Percentiles rank a stretch among this genome's conserved stretches.
Conservation (phyloP, 2,888 invertebrate species). For the Zaprionus bogoriensis region DNA sequence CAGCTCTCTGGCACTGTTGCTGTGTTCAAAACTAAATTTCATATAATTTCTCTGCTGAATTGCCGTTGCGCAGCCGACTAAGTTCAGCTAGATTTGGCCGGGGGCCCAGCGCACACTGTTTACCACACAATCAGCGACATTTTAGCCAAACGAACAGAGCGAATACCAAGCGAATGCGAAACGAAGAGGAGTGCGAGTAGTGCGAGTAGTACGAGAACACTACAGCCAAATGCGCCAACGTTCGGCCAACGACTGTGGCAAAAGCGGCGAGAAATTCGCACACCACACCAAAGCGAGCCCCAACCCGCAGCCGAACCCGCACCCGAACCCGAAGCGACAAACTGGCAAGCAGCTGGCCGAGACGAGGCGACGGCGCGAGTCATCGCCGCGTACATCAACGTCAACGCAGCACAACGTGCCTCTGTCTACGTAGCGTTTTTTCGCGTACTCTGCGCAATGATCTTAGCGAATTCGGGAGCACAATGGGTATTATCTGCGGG, state of each 20-base stretch:
- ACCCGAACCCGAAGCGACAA: neutral
- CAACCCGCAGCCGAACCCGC: neutral
- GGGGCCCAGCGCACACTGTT: conserved; percentile 28
- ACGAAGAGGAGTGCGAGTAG: neutral
- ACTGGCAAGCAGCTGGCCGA: too few relatives aligned
- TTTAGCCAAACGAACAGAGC: conserved; percentile 17
- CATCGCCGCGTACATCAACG: conserved; percentile 14
- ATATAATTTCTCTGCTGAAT: neutral
- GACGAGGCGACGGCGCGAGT: conserved; percentile 1
- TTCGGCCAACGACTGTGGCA: conserved; percentile 56
- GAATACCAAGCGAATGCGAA: neutral
- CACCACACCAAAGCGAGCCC: conserved; percentile 17
- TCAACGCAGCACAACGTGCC: conserved; percentile 17
- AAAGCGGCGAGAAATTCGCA: conserved; percentile 56
- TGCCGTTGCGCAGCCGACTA: conserved; percentile 21
- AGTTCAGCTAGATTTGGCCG: conserved; percentile 32
- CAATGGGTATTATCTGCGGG: neutral
- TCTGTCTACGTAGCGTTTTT: conserved; percentile 11
- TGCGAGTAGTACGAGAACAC: neutral
- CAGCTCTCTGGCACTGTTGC: neutral
- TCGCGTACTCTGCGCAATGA: conserved; percentile 17
- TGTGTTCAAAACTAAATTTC: conserved; percentile 3
- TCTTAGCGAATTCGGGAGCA: neutral
- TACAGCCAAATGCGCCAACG: conserved; percentile 59
- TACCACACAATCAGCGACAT: conserved; percentile 30